These are phyloP conservation scores for Idaea straminata DNA, from an alignment of 2,888 invertebrate species.

Conservation along the genomic window DNA sequence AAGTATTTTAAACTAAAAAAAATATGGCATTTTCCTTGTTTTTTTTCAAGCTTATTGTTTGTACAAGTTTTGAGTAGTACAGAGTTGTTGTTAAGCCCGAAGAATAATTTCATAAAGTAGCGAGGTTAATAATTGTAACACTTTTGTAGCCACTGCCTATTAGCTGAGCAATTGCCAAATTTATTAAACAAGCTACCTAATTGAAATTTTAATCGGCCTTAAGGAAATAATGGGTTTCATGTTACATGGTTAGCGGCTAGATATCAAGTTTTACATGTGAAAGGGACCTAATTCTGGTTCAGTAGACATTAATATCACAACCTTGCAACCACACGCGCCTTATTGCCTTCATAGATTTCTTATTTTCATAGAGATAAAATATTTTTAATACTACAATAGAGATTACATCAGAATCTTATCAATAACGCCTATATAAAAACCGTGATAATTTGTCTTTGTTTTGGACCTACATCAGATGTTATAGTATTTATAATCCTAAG, in stretches of 20 bases:
- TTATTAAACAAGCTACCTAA: background rate
- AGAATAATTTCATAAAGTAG: background rate
- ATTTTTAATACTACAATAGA: no score
- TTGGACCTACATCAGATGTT: no score
- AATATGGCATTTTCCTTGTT: background rate
- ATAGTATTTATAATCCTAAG: no score
- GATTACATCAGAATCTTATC: no score
- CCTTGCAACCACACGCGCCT: background rate
- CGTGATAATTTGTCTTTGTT: no score
- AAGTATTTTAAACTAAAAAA: background rate
- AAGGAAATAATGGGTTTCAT: background rate
- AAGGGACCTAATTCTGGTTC: background rate
- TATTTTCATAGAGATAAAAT: no score
- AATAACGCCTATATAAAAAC: no score
- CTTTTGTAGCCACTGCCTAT: background rate
- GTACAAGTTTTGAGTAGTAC: background rate
- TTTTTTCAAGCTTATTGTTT: background rate
- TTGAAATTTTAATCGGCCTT: background rate
- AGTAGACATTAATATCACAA: background rate
- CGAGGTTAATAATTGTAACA: background rate
- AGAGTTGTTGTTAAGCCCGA: background rate
- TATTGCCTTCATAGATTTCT: no score
- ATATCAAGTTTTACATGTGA: background rate
- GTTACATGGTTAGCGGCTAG: background rate
- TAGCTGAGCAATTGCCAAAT: background rate